A percentile compares a stretch with the other conserved stretches of the same genome.
phyloP scores from a whole-genome alignment of 2,888 invertebrate species.

The Hemistola chrysoprasaria region DNA sequence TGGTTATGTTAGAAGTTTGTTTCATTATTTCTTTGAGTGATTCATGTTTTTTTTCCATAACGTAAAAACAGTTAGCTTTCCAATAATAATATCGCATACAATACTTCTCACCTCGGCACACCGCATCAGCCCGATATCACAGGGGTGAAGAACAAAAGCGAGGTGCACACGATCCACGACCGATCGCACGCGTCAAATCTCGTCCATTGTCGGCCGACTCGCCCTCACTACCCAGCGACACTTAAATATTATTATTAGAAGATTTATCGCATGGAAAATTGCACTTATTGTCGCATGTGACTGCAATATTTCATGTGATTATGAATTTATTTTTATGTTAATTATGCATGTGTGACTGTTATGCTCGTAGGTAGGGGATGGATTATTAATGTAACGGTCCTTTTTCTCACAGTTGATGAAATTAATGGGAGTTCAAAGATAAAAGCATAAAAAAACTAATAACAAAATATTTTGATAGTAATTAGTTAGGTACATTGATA shows the following conservation, averaged over 20 bases:
- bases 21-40: no score
- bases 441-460: no score
- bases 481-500: no score
- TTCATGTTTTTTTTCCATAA: no score
- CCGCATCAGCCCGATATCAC: conserved; percentile 33
- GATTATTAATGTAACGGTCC: conserved; percentile 53
- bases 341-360: conserved; percentile 51
- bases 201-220: conserved; percentile 41
- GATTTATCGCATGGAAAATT: conserved; percentile 81
- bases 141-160: conserved; percentile 51
- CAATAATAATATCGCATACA: conserved; percentile 29
- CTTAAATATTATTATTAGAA: conserved; percentile 77
- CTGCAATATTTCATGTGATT: conserved; percentile 72
- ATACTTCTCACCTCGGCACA: conserved; percentile 38
- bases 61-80: conserved; percentile 31
- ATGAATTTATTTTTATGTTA: conserved; percentile 79
- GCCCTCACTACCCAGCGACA: conserved; percentile 45
- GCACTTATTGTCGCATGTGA: conserved; percentile 70
- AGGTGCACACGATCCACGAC: conserved; percentile 61
- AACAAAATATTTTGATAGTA: no score
- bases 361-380: conserved; percentile 45
- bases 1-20: no score
- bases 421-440: no score
- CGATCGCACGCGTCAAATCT: conserved; percentile 63
- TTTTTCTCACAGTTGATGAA: conserved; percentile 22